Evolutionary conservation across 2,113 vertebrate species (phyloP).

Genomic region (Ceratotherium simum): DNA sequence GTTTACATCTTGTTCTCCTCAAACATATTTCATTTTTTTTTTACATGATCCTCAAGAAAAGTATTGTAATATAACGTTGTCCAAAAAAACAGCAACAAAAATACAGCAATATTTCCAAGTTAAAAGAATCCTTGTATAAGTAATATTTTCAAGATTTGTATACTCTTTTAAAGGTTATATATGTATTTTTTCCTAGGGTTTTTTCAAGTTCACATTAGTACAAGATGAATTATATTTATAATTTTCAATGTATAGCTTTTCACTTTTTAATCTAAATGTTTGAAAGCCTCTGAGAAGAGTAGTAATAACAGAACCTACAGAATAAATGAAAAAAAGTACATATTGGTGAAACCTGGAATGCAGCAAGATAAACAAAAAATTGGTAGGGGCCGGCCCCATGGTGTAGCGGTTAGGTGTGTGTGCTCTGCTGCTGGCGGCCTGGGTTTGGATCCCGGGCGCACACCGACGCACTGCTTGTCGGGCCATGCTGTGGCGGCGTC

Average conservation of each 20-base stretch:
- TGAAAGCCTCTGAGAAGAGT: not conserved
- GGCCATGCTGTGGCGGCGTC: too few species aligned
- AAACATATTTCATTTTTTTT: not conserved
- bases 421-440: too few species aligned
- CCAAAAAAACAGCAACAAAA: not conserved
- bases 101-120: not conserved
- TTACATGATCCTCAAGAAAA: not conserved
- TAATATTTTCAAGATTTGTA: not conserved
- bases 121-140: not conserved
- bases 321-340: not conserved
- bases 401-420: too few species aligned
- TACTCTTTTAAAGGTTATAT: not conserved
- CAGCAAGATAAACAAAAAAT: not conserved
- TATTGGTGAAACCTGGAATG: not conserved
- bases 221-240: not conserved
- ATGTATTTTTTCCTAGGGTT: not conserved
- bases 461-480: too few species aligned
- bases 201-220: conserved; percentile 4
- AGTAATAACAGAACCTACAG: not conserved
- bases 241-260: not conserved
- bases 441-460: too few species aligned
- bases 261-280: not conserved
- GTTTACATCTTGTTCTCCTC: not conserved
- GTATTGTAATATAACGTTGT: not conserved
- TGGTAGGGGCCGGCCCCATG: too few species aligned